Percentiles rank a stretch among this genome's conserved stretches.
Conservation (phyloP, 2,888 invertebrate genomes). For the Gastracanthus pulcherrimus region DNA sequence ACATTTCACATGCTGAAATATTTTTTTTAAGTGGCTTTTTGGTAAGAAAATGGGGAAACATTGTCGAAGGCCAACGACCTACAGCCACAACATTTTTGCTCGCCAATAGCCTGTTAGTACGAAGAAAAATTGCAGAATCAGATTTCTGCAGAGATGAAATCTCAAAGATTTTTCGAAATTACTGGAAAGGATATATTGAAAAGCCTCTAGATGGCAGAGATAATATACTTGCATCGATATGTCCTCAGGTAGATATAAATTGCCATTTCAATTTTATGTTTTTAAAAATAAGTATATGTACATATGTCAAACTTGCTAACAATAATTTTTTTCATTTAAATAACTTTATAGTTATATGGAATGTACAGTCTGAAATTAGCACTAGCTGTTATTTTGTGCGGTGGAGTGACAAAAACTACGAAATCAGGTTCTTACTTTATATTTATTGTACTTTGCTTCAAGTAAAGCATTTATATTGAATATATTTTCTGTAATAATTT, state of each 20-base stretch:
- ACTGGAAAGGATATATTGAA: constrained; percentile 84
- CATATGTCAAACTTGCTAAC: no score
- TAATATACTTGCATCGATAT: constrained; percentile 87
- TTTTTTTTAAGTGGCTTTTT: constrained; percentile 84
- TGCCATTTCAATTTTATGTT: not conserved
- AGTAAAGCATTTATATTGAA: not conserved
- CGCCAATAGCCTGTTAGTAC: constrained; percentile 71
- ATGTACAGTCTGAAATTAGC: constrained; percentile 92
- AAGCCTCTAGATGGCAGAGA: constrained; percentile 87
- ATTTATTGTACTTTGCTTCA: not conserved
- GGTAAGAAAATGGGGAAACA: constrained; percentile 85
- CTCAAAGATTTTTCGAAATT: constrained; percentile 84
- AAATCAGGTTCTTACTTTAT: constrained; percentile 72
- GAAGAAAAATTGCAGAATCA: constrained; percentile 69
- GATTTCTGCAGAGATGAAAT: constrained; percentile 78
- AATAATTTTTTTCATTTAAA: constrained; percentile 29
- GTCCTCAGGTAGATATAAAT: constrained; percentile 84
- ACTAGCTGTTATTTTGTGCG: constrained; percentile 83
- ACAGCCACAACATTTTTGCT: constrained; percentile 79
- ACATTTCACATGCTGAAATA: constrained; percentile 3
- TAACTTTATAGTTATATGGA: constrained; percentile 85
- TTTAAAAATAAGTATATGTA: constrained; percentile 1
- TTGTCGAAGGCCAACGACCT: constrained; percentile 80
- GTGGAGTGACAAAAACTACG: constrained; percentile 79
- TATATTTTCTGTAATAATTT: not conserved